Evolutionary conservation across 1,140 invertebrate genomes (phyloP).

Genomic region (Gonioctena quinquepunctata): DNA sequence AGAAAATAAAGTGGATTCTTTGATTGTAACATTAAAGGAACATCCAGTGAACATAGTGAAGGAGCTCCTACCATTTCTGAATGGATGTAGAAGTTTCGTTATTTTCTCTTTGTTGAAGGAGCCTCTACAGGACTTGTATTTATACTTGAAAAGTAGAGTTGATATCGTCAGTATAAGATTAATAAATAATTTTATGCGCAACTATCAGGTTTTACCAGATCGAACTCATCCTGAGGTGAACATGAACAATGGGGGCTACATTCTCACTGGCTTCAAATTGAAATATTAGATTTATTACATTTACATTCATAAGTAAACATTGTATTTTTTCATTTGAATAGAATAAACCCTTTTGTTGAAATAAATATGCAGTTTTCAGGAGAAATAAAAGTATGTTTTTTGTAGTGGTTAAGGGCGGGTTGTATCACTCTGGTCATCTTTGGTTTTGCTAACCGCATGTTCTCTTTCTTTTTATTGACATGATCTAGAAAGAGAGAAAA

Average conservation of each 20-base stretch:
- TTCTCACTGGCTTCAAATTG: slow-evolving; percentile 70
- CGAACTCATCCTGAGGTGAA: slow-evolving; percentile 83
- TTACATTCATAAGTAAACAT: no score
- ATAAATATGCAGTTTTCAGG: no score
- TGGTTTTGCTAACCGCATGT: no score
- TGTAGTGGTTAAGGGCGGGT: no score
- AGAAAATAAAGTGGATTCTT: slow-evolving; percentile 70
- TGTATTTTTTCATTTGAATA: no score
- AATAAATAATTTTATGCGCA: slow-evolving; percentile 83
- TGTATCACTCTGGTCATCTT: no score
- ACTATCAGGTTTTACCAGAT: slow-evolving; percentile 85
- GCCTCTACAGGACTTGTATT: slow-evolving; percentile 80
- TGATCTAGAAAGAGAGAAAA: no score
- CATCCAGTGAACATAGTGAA: slow-evolving; percentile 80
- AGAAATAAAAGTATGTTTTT: no score
- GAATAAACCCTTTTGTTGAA: no score
- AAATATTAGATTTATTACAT: slow-evolving; percentile 38
- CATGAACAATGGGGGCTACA: slow-evolving; percentile 75
- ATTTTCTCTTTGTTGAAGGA: slow-evolving; percentile 80
- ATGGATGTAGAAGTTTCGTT: slow-evolving; percentile 79
- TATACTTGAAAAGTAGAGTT: slow-evolving; percentile 69
- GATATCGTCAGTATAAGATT: slow-evolving; percentile 76
- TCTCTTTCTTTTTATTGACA: no score
- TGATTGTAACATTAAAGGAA: slow-evolving; percentile 81
- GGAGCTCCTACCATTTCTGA: slow-evolving; percentile 74